These are phyloP conservation scores for Apantesis nais DNA, from an alignment of 2,888 invertebrate species.

Conservation along the genomic window DNA sequence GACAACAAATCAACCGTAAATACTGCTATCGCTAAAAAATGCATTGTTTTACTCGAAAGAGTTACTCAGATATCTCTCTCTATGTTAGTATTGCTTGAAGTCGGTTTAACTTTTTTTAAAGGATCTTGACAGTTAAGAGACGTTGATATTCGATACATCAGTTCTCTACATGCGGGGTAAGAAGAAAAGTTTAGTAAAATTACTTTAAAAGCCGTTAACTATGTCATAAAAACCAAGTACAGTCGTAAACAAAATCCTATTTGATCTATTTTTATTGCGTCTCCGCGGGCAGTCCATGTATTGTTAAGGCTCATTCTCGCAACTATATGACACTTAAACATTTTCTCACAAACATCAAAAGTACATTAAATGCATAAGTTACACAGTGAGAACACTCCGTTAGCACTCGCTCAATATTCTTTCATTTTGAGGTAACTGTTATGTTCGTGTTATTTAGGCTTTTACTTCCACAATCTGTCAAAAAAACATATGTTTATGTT, in stretches of 20 bases:
- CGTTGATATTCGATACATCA: neutral
- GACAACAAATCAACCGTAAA: no score
- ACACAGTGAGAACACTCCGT: conserved; percentile 14
- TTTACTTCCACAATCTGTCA: conserved; percentile 15
- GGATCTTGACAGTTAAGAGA: no score
- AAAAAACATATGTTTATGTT: conserved; percentile 23
- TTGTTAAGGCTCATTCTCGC: conserved; percentile 15
- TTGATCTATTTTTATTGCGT: conserved; percentile 16
- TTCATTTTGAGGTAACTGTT: conserved; percentile 14
- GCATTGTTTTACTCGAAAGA: no score
- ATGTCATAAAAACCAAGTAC: conserved; percentile 13
- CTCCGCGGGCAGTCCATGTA: conserved; percentile 7
- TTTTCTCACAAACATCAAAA: conserved; percentile 24
- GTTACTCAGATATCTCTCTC: no score
- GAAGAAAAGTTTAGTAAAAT: neutral
- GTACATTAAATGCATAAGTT: conserved; percentile 19
- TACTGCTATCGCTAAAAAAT: no score
- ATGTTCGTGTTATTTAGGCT: conserved; percentile 11
- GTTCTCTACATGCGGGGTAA: neutral
- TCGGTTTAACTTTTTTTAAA: no score
- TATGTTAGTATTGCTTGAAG: no score
- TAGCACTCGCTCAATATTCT: conserved; percentile 19
- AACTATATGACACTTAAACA: conserved; percentile 16
- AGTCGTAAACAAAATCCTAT: conserved; percentile 8
- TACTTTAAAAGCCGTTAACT: conserved; percentile 4